phyloP scores from a whole-genome alignment of 2,113 vertebrate genomes.

The Salvator merianae region DNA sequence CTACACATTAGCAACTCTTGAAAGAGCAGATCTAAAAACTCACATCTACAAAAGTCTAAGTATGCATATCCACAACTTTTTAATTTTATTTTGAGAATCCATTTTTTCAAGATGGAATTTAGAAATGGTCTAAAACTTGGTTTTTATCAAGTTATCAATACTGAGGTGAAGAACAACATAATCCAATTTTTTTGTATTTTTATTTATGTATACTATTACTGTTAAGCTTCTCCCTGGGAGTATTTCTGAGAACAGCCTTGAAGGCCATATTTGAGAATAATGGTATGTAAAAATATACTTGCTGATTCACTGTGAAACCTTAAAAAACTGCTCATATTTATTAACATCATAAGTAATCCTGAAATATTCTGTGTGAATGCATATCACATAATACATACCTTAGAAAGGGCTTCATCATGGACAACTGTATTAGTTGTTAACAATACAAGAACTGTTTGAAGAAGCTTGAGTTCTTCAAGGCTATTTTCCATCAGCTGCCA shows the following conservation, averaged over 20 bases:
- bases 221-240: not conserved
- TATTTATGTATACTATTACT: not conserved
- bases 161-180: not conserved
- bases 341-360: not conserved
- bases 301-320: not conserved
- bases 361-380: not conserved
- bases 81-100: not conserved
- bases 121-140: not conserved
- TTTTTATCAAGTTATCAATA: not conserved
- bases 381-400: constrained; percentile 78
- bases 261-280: not conserved
- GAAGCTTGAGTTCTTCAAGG: constrained; percentile 95
- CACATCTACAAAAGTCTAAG: not conserved
- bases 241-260: not conserved
- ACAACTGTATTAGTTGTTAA: constrained; percentile 97
- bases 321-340: not conserved
- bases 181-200: not conserved
- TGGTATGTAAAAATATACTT: not conserved
- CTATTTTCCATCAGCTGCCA: constrained; percentile 99
- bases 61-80: no score
- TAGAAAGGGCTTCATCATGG: constrained; percentile 94
- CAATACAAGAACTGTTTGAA: constrained; percentile 97
- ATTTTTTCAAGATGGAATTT: not conserved
- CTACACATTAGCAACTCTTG: no score
- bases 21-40: not conserved